Percentiles rank a stretch among this genome's conserved stretches.
Conservation (phyloP, 1,140 invertebrate genomes). For the Gonatopus flavifemur region DNA sequence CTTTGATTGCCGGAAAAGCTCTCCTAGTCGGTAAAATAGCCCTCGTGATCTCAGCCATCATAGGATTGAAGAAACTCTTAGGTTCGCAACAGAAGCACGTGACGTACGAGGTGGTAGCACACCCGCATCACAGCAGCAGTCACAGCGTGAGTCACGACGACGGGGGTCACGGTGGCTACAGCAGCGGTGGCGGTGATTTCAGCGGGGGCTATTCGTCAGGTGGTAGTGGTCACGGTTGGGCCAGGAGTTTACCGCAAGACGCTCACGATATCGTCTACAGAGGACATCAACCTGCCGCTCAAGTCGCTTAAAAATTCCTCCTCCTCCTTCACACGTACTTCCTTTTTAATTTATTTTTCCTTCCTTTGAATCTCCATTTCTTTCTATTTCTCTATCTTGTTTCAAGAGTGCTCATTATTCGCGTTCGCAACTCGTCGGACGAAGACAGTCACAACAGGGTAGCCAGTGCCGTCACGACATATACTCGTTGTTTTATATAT, state of each 20-base stretch:
- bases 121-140: slow-evolving; percentile 74
- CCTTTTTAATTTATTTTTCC: not conserved
- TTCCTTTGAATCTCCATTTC: not conserved
- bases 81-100: slow-evolving; percentile 70
- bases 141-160: slow-evolving; percentile 65
- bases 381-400: no score
- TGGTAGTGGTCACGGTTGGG: slow-evolving; percentile 69
- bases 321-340: slow-evolving; percentile 10
- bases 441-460: no score
- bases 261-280: slow-evolving; percentile 75
- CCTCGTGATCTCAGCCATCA: slow-evolving; percentile 77
- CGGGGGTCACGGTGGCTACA: slow-evolving; percentile 63
- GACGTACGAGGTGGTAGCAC: slow-evolving; percentile 80
- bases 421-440: no score
- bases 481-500: no score
- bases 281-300: slow-evolving; percentile 64
- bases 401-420: no score
- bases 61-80: slow-evolving; percentile 79
- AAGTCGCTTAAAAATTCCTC: slow-evolving; percentile 29
- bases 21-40: slow-evolving; percentile 82
- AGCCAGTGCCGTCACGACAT: no score
- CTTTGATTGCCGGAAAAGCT: slow-evolving; percentile 81
- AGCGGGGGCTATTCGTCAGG: slow-evolving; percentile 62
- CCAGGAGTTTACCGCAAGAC: slow-evolving; percentile 65
- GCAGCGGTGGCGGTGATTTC: slow-evolving; percentile 57